Evolutionary conservation across 2,888 invertebrate genomes (phyloP).

Genomic region (Chymomyza caudatula): DNA sequence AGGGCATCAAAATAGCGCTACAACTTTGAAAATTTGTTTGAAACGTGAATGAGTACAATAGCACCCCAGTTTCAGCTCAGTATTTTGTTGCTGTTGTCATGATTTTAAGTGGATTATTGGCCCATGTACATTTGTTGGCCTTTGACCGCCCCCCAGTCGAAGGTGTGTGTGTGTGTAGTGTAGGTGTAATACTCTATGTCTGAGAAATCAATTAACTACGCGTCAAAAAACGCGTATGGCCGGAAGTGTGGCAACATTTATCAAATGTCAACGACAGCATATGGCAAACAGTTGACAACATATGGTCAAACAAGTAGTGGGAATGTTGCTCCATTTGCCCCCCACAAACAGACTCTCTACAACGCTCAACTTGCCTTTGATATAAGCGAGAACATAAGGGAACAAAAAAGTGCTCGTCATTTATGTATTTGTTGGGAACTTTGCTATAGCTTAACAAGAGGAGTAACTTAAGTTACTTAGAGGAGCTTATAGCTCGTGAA

Average conservation of each 20-base stretch:
- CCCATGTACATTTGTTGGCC: constrained; percentile 32
- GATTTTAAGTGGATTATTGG: constrained; percentile 59
- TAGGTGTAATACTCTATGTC: constrained; percentile 34
- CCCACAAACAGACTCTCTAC: no score
- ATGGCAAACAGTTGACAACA: constrained; percentile 31
- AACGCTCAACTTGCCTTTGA: background rate
- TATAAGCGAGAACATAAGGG: no score
- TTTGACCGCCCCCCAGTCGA: background rate
- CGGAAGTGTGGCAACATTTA: constrained; percentile 60
- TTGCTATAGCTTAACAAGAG: background rate
- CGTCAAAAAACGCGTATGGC: constrained; percentile 46
- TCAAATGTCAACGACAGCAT: constrained; percentile 49
- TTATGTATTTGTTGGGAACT: background rate
- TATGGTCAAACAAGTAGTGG: constrained; percentile 41
- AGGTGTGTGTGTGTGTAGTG: background rate
- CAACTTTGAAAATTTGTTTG: background rate
- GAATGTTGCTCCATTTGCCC: background rate
- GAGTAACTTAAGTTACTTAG: no score
- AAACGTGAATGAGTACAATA: background rate
- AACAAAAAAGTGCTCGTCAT: background rate
- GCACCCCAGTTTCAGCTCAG: background rate
- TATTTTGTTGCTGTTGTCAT: constrained; percentile 11
- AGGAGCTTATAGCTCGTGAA: no score
- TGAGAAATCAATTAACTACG: constrained; percentile 67
- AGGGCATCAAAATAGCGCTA: background rate